Percentiles rank a stretch among this genome's conserved stretches.
These are phyloP conservation scores for Pseudomyrmex flavicornis DNA, from an alignment of 1,140 invertebrate genomes.

Conservation along the genomic window DNA sequence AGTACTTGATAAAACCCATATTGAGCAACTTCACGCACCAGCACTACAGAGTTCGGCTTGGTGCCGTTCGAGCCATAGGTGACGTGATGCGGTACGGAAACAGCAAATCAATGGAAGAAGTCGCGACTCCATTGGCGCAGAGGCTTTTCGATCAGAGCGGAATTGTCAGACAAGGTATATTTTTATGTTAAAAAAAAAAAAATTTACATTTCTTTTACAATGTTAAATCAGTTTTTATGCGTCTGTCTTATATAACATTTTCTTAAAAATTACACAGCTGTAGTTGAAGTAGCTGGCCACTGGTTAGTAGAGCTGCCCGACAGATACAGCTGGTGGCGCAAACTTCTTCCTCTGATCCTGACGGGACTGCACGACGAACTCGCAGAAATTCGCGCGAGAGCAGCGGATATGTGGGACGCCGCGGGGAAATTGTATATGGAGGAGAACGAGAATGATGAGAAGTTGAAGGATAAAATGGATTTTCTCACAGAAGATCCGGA, in stretches of 20 bases:
- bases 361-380: slow-evolving; percentile 91
- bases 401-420: slow-evolving; percentile 88
- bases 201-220: not conserved
- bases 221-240: slow-evolving; percentile 13
- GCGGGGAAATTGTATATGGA: slow-evolving; percentile 89
- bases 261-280: slow-evolving; percentile 81
- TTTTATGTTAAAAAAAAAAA: not conserved
- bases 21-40: slow-evolving; percentile 91
- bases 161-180: slow-evolving; percentile 86
- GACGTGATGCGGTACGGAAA: slow-evolving; percentile 87
- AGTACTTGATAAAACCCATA: slow-evolving; percentile 90
- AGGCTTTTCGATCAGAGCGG: slow-evolving; percentile 91
- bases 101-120: slow-evolving; percentile 87
- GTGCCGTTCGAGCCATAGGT: slow-evolving; percentile 90
- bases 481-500: slow-evolving; percentile 86
- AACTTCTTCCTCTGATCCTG: slow-evolving; percentile 91
- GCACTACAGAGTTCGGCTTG: slow-evolving; percentile 91
- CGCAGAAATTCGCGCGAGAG: slow-evolving; percentile 86
- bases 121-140: slow-evolving; percentile 89
- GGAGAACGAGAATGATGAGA: slow-evolving; percentile 92
- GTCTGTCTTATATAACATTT: not conserved
- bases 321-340: slow-evolving; percentile 92
- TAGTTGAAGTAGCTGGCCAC: slow-evolving; percentile 88
- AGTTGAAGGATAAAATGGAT: slow-evolving; percentile 90
- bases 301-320: slow-evolving; percentile 90